phyloP scores from a whole-genome alignment of 2,113 vertebrate species.

The Garra rufa region DNA sequence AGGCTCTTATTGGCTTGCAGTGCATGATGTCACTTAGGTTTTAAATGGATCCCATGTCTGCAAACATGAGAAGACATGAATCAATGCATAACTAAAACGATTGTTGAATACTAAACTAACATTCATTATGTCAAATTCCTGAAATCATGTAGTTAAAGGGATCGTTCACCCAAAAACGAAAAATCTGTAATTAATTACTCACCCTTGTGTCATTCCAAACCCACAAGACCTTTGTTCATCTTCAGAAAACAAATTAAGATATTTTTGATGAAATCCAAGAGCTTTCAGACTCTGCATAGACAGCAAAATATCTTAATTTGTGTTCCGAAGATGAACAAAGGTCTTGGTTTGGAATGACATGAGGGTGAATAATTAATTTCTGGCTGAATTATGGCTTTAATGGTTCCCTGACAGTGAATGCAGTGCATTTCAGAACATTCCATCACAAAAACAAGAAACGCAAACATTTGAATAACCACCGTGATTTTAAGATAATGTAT shows the following conservation, averaged over 20 bases:
- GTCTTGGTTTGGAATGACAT: too few relatives aligned
- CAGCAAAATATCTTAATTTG: too few relatives aligned
- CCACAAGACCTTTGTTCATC: too few relatives aligned
- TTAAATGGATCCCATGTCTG: conserved; percentile 32
- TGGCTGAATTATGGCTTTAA: too few relatives aligned
- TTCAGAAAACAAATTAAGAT: too few relatives aligned
- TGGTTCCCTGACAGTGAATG: conserved; percentile 10
- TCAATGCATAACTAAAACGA: background rate
- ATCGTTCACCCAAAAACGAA: too few relatives aligned
- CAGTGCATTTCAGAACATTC: conserved; percentile 3
- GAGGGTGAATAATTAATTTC: too few relatives aligned
- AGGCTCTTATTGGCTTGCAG: conserved; percentile 49
- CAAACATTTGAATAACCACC: background rate
- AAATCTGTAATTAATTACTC: too few relatives aligned
- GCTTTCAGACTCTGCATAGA: too few relatives aligned
- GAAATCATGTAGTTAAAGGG: background rate
- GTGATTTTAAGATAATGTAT: background rate
- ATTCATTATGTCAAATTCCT: background rate
- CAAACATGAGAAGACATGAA: conserved; percentile 29
- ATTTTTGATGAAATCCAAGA: too few relatives aligned
- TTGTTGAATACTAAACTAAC: background rate
- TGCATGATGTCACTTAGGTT: conserved; percentile 52
- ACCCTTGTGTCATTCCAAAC: too few relatives aligned
- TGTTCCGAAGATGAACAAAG: too few relatives aligned
- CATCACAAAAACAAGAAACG: background rate